Evolutionary conservation across 2,113 vertebrate species (phyloP), one percentile per base, ranked within the genome.

Genomic region (Synchiropus splendidus): DNA sequence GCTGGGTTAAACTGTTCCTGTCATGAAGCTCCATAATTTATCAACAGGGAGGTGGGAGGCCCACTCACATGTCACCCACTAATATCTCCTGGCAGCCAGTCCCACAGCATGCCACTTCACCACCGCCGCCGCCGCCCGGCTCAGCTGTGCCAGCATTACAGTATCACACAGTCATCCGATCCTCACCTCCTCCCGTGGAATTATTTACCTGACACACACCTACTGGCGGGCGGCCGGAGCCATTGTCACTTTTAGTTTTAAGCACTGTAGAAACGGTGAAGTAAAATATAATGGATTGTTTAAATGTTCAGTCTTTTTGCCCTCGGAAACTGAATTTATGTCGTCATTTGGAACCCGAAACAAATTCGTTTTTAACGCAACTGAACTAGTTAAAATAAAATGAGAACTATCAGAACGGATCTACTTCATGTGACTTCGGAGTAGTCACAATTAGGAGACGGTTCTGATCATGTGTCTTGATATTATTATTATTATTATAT

Each of bases 1-100:
- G 56, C 70, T 58, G 58, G 61, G 68, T 76, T 78, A 63, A 79
- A 74, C 65, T 75, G 72, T 71, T 75, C 74, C 75, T 72, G 79
- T 76, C 72, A 78, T 62, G 56, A 70, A 75, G 65, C 76, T 86
- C 64, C 70, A 82, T 82, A 78, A 83, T 85, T 82, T 61, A 81
- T 73, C 64, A 74, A 64, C 60, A 61, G 49, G 36, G 61, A 59
- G 70, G 67, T 70, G 74, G 66, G 70, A 64, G 66, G 67, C 45
- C 60, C 54, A 75, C 78, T 83, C 79, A 66, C 66, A 77, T 82
- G 65, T 82, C 79, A 64, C 67, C 71, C 64, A 66, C 70, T 80
- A 72, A 83, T 74, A 71, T 75, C 66, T 60, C 55, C 37, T 61
- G 74, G 75, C 71, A 75, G 55, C 58, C 58, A 48, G 36, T 47